Base-by-base conservation (phyloP, 2,113 vertebrate genomes). In the Chamaea fasciata region DNA sequence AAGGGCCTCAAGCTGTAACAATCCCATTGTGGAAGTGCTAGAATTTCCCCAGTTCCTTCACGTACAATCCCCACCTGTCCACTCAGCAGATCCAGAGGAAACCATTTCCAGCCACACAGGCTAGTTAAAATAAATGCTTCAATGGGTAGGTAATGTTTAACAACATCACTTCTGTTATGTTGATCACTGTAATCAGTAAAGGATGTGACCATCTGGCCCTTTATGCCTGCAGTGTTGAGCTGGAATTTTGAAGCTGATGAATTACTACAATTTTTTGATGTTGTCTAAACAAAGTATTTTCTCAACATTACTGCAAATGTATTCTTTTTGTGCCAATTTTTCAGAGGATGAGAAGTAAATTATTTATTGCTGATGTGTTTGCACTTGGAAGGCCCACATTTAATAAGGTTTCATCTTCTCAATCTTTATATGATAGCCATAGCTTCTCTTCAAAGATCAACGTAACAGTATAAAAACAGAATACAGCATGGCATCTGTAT, bases 131-230 rank as follows among this genome's bases (percentile, higher is more conserved):
- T 41, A 83, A 77, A 83, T 41, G 85, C 71, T 57, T 74, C 70
- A 92, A 41, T 16, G 12, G 19, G 71, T 74, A 89, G 68, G 79
- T 81, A 94, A 95, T 63, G 26, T 88, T 93, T 93, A 95, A 91
- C 81, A 50, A 35, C 18, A 65, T 39, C 52, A 74, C 31, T 80
- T 79, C 67, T 85, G 42, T 91, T 94, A 87, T 76, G 67, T 87
- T 91, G 76, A 79, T 62, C 46, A 65, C 75, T 73, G 27, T 42
- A 91, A 91, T 52, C 55, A 80, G 55, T 62, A 86, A 81, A 80
- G 56, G 55, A 80, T 83, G 39, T 33, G 39, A 91, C 47, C 47
- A 68, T 50, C 49, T 42, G 50, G 35, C 31, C 52, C 35, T 71
- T 89, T 63, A 84, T 28, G 49, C 28, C 55, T 77, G n/a, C 27